Percentiles rank a stretch among this genome's conserved stretches.
Evolutionary conservation across 1,140 invertebrate genomes (phyloP).

Genomic region (Drosophila grimshawi): DNA sequence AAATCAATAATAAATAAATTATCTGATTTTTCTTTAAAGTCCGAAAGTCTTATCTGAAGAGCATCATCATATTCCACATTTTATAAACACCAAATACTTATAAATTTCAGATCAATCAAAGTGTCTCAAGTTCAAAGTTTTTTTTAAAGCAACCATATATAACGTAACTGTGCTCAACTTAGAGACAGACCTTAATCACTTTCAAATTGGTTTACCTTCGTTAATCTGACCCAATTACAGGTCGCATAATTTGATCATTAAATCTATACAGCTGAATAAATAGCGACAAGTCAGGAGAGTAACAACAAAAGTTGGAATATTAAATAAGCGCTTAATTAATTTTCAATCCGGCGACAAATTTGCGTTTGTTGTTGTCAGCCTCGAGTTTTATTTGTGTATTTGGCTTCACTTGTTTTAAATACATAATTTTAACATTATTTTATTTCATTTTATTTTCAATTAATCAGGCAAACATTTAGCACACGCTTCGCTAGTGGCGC

Average conservation of each 20-base stretch:
- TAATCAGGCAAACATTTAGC: slow-evolving; percentile 10
- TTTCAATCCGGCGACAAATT: slow-evolving; percentile 18
- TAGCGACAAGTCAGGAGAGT: background rate
- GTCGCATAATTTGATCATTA: slow-evolving; percentile 31
- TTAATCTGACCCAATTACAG: slow-evolving; percentile 14
- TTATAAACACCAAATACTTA: too few relatives aligned
- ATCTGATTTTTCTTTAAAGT: too few relatives aligned
- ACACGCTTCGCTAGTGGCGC: background rate
- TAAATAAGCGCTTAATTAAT: slow-evolving; percentile 31
- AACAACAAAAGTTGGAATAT: slow-evolving; percentile 1
- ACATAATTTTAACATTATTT: background rate
- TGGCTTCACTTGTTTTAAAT: slow-evolving; percentile 1
- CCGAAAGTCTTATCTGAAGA: too few relatives aligned
- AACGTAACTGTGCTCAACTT: background rate
- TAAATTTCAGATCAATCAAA: background rate
- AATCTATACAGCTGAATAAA: slow-evolving; percentile 32
- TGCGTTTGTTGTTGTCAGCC: background rate
- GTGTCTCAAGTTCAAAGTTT: background rate
- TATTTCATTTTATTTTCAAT: background rate
- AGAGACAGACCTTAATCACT: background rate
- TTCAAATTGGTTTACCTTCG: background rate
- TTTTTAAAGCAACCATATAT: background rate
- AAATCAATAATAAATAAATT: too few relatives aligned
- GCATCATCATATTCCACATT: too few relatives aligned
- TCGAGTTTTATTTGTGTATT: slow-evolving; percentile 13